Percentiles rank a stretch among this genome's conserved stretches.
Conservation (phyloP, 2,888 invertebrate genomes). For the Dorcus hopei region DNA sequence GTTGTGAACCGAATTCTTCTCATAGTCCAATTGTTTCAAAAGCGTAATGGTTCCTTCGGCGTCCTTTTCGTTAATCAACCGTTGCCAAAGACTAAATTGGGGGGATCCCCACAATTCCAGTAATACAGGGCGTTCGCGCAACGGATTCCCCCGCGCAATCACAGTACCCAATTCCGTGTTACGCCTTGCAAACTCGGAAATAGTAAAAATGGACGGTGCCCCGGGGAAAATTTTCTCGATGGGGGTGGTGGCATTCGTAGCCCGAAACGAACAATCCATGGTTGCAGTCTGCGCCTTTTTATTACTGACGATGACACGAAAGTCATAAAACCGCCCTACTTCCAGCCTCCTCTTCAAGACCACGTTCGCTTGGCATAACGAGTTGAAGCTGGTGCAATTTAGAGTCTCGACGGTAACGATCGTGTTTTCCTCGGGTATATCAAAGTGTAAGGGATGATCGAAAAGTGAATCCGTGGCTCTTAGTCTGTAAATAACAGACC, state of each 20-base stretch:
- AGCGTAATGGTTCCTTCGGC: constrained; percentile 78
- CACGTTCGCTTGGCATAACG: constrained; percentile 86
- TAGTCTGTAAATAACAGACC: constrained; percentile 82
- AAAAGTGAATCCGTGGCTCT: constrained; percentile 84
- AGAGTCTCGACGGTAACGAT: constrained; percentile 76
- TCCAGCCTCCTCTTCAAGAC: constrained; percentile 72
- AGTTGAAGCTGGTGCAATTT: constrained; percentile 82
- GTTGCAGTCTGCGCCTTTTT: constrained; percentile 60
- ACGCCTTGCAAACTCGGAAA: constrained; percentile 49
- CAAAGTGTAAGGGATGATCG: constrained; percentile 82
- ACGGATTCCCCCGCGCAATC: constrained; percentile 75
- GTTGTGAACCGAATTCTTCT: constrained; percentile 83
- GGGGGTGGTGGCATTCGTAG: constrained; percentile 82
- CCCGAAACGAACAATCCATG: constrained; percentile 64
- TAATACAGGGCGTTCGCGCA: constrained; percentile 73
- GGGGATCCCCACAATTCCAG: constrained; percentile 80
- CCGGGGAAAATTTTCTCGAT: constrained; percentile 64
- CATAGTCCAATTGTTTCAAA: constrained; percentile 79
- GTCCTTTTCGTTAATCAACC: constrained; percentile 69
- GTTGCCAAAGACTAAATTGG: constrained; percentile 75
- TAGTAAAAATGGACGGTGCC: constrained; percentile 52
- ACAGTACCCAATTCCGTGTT: constrained; percentile 81
- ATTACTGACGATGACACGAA: constrained; percentile 63
- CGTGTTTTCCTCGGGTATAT: constrained; percentile 71
- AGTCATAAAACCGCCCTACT: constrained; percentile 81